phyloP scores from a whole-genome alignment of 2,888 invertebrate species.

The Thera britannica region DNA sequence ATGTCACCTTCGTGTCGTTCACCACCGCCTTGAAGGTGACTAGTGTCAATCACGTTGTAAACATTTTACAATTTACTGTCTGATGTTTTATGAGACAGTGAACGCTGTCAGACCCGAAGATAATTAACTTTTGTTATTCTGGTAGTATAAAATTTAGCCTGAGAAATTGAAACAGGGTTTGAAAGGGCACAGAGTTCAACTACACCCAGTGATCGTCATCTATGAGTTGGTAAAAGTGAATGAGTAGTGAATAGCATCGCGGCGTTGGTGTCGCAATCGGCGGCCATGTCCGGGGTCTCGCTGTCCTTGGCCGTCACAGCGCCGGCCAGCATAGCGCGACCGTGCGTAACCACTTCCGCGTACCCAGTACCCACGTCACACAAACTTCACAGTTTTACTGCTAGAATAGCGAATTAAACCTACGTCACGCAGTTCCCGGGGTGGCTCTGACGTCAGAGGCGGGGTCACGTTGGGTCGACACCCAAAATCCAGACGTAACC shows the following conservation, averaged over 20 bases:
- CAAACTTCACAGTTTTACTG: conserved; percentile 30
- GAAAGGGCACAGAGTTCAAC: background rate
- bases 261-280: conserved; percentile 59
- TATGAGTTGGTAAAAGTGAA: conserved; percentile 18
- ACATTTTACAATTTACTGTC: conserved; percentile 38
- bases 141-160: background rate
- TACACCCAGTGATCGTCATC: conserved; percentile 2
- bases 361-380: conserved; percentile 50
- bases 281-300: conserved; percentile 59
- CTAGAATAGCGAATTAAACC: conserved; percentile 52
- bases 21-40: conserved; percentile 55
- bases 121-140: conserved; percentile 8
- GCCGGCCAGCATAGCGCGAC: conserved; percentile 51
- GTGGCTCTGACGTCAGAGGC: conserved; percentile 64
- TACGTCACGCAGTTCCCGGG: conserved; percentile 55
- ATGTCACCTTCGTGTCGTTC: conserved; percentile 66
- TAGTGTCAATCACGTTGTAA: conserved; percentile 52
- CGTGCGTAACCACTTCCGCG: conserved; percentile 75
- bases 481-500: conserved; percentile 40
- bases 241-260: conserved; percentile 48
- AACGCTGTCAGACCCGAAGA: conserved; percentile 13
- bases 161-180: background rate
- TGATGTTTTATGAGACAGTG: conserved; percentile 32
- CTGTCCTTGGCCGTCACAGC: conserved; percentile 69
- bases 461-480: conserved; percentile 55